Evolutionary conservation across 2,797 vertebrate species (phyloP).

Genomic region (Myioborus melanocephalus): DNA sequence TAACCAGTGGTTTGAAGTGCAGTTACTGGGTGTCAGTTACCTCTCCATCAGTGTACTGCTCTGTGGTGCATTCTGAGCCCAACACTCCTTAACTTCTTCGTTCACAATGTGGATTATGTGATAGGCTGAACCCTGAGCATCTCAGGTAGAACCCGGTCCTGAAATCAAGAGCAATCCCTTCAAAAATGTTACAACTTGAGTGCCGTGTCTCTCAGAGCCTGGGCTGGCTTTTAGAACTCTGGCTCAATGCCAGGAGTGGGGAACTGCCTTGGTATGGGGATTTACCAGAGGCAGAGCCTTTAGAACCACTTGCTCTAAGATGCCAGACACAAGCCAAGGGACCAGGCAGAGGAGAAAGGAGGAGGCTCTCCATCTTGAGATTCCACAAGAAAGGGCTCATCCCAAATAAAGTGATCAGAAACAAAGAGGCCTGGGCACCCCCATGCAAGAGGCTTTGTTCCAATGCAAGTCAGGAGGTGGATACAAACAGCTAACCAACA

Average conservation of each 20-base stretch:
- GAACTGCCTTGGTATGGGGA: not conserved
- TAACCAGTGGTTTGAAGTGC: not conserved
- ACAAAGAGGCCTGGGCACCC: fast-evolving
- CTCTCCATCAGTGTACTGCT: not conserved
- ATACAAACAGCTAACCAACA: not conserved
- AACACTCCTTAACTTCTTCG: not conserved
- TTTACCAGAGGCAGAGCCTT: not conserved
- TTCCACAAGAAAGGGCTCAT: not conserved
- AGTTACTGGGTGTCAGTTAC: not conserved
- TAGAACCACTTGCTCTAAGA: not conserved
- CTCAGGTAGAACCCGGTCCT: fast-evolving
- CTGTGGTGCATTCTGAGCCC: not conserved
- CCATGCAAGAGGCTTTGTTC: not conserved
- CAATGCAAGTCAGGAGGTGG: not conserved
- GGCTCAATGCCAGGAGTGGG: fast-evolving
- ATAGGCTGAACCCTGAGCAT: not conserved
- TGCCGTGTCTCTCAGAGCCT: fast-evolving
- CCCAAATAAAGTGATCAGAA: not conserved
- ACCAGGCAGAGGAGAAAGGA: not conserved
- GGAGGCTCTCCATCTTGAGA: not conserved
- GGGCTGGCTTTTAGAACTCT: not conserved
- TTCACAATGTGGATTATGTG: not conserved
- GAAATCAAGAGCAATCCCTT: not conserved
- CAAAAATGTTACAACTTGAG: not conserved
- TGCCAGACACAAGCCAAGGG: not conserved